These are phyloP conservation scores for Psylliodes chrysocephalus DNA, from an alignment of 2,888 invertebrate species.

Conservation along the genomic window DNA sequence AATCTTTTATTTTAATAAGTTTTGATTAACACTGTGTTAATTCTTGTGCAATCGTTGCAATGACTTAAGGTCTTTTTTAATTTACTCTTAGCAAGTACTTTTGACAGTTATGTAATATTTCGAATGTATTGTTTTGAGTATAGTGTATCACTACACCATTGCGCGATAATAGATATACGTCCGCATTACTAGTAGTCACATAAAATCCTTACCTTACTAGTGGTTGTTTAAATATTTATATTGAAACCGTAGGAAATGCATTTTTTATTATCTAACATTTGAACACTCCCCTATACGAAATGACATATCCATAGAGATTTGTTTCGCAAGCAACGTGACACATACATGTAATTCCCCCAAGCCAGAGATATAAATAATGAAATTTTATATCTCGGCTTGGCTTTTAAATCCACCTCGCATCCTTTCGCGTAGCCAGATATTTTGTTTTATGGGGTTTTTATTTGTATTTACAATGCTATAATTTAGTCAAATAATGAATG, in stretches of 20 bases:
- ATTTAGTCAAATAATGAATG: no score
- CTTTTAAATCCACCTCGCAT: not conserved
- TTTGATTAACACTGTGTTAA: no score
- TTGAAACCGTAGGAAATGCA: not conserved
- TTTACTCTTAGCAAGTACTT: no score
- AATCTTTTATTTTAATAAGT: no score
- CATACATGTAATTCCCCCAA: not conserved
- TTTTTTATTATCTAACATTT: not conserved
- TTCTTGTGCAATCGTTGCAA: no score
- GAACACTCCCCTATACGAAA: not conserved
- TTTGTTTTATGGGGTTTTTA: not conserved
- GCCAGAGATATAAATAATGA: conserved; percentile 3
- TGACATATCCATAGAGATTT: conserved; percentile 11
- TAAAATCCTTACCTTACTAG: no score
- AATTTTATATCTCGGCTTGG: not conserved
- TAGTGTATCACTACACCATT: no score
- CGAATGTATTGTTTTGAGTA: no score
- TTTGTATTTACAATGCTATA: not conserved
- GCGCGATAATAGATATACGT: no score
- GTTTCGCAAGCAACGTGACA: conserved; percentile 4
- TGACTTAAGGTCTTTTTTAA: no score
- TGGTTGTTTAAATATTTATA: not conserved
- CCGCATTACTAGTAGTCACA: no score
- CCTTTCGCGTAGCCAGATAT: not conserved
- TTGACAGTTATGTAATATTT: no score